These are phyloP conservation scores for Deroplatys truncata DNA, from an alignment of 2,888 invertebrate genomes.

Conservation along the genomic window DNA sequence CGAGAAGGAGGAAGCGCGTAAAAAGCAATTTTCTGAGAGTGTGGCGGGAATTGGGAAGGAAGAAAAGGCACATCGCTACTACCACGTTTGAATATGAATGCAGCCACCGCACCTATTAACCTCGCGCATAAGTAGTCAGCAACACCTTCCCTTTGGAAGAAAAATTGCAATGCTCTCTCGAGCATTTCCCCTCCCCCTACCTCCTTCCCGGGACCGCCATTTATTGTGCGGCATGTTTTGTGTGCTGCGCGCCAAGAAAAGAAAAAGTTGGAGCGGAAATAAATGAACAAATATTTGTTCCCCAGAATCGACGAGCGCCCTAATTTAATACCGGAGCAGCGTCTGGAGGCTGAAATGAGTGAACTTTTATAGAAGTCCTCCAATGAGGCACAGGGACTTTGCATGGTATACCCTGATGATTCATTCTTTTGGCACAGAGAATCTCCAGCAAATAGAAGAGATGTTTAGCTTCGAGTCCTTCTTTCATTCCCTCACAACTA, in stretches of 20 bases:
- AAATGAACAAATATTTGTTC: background rate
- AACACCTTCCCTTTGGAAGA: background rate
- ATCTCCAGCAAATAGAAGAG: too few relatives aligned
- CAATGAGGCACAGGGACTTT: background rate
- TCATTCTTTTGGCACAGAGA: too few relatives aligned
- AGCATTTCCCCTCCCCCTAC: background rate
- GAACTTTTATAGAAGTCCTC: background rate
- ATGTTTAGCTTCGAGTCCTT: too few relatives aligned
- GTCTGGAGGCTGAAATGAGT: background rate
- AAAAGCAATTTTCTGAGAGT: background rate
- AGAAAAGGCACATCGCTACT: background rate
- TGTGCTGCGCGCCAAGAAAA: background rate
- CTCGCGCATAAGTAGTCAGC: background rate
- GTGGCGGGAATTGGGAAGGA: background rate
- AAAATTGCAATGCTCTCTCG: background rate
- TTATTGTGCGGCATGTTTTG: background rate
- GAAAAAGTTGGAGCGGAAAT: background rate
- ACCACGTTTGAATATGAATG: background rate
- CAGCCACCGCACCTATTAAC: background rate
- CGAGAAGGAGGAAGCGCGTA: background rate
- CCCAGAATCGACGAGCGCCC: background rate
- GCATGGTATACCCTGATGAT: background rate
- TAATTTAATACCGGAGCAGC: background rate
- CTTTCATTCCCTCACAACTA: too few relatives aligned
- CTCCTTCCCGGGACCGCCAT: background rate